phyloP scores from a whole-genome alignment of 23 tunicate genomes.

The Corella eumyota region DNA sequence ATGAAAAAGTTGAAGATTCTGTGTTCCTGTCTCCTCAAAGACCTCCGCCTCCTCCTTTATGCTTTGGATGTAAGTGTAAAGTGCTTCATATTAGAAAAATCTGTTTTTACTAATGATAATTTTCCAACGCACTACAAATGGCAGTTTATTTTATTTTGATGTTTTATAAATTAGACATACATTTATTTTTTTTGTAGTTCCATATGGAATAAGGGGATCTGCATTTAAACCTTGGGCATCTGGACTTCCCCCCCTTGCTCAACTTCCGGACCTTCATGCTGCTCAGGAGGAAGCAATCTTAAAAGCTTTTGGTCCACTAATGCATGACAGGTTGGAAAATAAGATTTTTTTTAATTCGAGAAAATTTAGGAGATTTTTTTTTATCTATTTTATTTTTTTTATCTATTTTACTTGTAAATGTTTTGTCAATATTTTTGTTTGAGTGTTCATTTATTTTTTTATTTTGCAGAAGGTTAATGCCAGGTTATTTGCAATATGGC shows the following conservation, averaged over 20 bases:
- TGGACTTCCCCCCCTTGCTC: not conserved
- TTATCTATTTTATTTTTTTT: no score
- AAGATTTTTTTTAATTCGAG: no score
- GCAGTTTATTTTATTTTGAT: no score
- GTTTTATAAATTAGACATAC: no score
- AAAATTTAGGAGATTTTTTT: no score
- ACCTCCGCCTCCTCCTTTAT: not conserved
- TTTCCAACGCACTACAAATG: no score
- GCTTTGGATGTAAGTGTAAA: constrained; percentile 5
- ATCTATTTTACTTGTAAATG: no score
- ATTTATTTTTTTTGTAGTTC: constrained; percentile 24
- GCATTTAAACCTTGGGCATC: constrained; percentile 62
- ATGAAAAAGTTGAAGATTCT: constrained; percentile 11
- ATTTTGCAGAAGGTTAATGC: constrained; percentile 13
- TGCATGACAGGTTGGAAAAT: constrained; percentile 12
- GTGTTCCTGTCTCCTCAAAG: not conserved
- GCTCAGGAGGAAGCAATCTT: constrained; percentile 15
- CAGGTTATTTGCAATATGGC: constrained; percentile 17
- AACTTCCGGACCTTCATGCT: constrained; percentile 7
- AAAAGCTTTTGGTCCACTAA: constrained; percentile 16
- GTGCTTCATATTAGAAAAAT: not conserved
- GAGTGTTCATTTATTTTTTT: no score
- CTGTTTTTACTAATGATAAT: not conserved
- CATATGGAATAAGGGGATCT: constrained; percentile 25
- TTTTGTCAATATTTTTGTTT: no score